Evolutionary conservation across 2,113 vertebrate species (phyloP).

Genomic region (Rhinopomastus cyanomelas): DNA sequence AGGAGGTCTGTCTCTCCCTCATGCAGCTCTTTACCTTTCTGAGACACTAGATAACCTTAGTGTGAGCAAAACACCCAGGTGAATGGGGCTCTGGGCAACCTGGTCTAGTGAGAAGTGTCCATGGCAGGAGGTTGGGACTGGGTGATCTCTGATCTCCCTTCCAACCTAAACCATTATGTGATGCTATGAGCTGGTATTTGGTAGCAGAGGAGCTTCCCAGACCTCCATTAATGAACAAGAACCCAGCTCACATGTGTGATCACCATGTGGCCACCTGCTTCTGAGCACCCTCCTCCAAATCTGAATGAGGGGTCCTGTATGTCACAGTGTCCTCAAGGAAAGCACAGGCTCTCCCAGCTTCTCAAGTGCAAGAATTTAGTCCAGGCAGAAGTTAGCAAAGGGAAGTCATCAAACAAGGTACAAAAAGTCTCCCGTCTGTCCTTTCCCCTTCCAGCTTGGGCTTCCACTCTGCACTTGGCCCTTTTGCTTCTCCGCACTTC

Average conservation of each 20-base stretch:
- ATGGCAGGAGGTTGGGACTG: too few species aligned
- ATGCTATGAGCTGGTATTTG: rapidly evolving
- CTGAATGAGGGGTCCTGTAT: rapidly evolving
- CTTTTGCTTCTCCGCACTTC: constrained; percentile 90
- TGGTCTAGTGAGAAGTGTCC: too few species aligned
- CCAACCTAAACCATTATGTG: too few species aligned
- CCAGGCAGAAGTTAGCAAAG: neutral
- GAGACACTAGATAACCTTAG: neutral
- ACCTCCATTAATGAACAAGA: neutral
- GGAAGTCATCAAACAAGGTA: neutral
- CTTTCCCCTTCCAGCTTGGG: constrained; percentile 79
- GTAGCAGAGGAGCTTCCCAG: neutral
- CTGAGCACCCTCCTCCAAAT: neutral
- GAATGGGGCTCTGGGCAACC: too few species aligned
- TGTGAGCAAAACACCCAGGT: too few species aligned
- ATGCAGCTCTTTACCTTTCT: rapidly evolving
- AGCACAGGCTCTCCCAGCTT: neutral
- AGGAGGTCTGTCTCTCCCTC: too few species aligned
- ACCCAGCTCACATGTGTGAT: neutral
- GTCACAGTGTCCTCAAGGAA: neutral
- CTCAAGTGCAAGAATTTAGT: neutral
- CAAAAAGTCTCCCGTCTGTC: neutral
- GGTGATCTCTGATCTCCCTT: too few species aligned
- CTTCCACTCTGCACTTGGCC: constrained; percentile 93
- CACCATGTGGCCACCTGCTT: too few species aligned